Evolutionary conservation across 2,888 invertebrate genomes (phyloP).

Genomic region (Notocelia uddmanniana): DNA sequence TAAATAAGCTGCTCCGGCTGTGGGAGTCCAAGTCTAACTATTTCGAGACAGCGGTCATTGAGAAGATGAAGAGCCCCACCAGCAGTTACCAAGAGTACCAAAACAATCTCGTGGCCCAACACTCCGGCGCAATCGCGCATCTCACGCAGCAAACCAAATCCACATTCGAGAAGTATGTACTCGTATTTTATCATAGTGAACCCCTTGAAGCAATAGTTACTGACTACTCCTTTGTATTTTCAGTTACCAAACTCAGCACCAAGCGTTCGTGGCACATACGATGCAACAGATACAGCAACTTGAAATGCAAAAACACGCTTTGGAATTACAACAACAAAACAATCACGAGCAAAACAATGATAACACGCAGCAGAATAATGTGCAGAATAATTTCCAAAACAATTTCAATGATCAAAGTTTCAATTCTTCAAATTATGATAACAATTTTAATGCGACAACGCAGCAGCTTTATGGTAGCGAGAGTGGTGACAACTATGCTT

Average conservation of each 20-base stretch:
- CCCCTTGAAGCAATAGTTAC: constrained; percentile 19
- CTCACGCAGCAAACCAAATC: constrained; percentile 92
- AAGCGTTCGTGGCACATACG: constrained; percentile 97
- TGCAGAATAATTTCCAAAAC: constrained; percentile 66
- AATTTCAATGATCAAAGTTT: constrained; percentile 73
- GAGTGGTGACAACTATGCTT: constrained; percentile 76
- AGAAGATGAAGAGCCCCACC: constrained; percentile 94
- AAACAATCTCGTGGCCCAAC: constrained; percentile 92
- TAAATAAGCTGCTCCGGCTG: constrained; percentile 96
- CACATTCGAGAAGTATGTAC: constrained; percentile 90
- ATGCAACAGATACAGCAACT: constrained; percentile 94
- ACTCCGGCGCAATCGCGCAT: constrained; percentile 91
- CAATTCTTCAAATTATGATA: constrained; percentile 69
- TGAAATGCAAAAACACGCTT: constrained; percentile 91
- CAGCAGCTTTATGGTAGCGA: constrained; percentile 73
- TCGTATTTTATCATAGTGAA: constrained; percentile 43
- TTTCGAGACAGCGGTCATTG: constrained; percentile 92
- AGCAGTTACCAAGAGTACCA: constrained; percentile 96
- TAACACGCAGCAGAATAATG: constrained; percentile 64
- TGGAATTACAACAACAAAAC: constrained; percentile 85
- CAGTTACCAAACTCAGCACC: constrained; percentile 96
- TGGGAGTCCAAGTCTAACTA: constrained; percentile 99
- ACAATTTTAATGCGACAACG: constrained; percentile 66
- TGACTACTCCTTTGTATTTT: constrained; percentile 52
- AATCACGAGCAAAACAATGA: constrained; percentile 70